Base-by-base conservation (phyloP, 1,140 invertebrate species). In the Penaeus vannamei region DNA sequence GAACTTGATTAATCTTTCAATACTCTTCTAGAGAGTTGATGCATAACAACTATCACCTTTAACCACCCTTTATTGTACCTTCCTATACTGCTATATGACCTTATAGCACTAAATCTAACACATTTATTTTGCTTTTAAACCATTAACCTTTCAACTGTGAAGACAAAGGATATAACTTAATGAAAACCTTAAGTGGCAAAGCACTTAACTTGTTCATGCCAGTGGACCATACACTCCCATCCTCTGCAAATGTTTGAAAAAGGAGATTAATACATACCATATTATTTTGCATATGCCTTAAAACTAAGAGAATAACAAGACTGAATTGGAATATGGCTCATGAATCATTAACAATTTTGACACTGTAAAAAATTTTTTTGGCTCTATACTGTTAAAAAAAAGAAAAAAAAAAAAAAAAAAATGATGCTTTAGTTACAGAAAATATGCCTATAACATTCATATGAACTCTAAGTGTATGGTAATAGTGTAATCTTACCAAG, bases 191-290 rank as follows among this genome's bases (percentile, higher is more conserved):
- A n/a, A 42, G 36, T 42, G 36, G 8, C 36, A 53, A 53, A 53
- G 0, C 17, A 26, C 32, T 79, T 87, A 81, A 87, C 86, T 81
- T 87, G 42, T 87, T 87, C 86, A 87, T 87, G 32, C 86, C 86
- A 81, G 29, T 62, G 53, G 86, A 87, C 86, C 86, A 87, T 20
- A 77, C 86, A 82, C 86, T 87, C 36, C 86, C 86, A 81, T 87
- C 86, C 64, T 87, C 86, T 87, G 86, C 0, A 82, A 82, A 29
- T n/a, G 72, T 59, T 26, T 10, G 66, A 84, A 61, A 36, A 20
- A 59, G 10, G 8, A 19, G 62, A 26, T 53, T 60, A 53, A 29
- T 53, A n/a, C 19, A 72, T 10, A 72, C 69, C 32, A 64, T 7
- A 62, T n/a, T 10, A 42, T 22, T 26, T 32, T 22, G 36, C 23